A percentile compares a stretch with the other conserved stretches of the same genome.
These are phyloP conservation scores for Cetonia aurata DNA, from an alignment of 2,888 invertebrate species.

Conservation along the genomic window DNA sequence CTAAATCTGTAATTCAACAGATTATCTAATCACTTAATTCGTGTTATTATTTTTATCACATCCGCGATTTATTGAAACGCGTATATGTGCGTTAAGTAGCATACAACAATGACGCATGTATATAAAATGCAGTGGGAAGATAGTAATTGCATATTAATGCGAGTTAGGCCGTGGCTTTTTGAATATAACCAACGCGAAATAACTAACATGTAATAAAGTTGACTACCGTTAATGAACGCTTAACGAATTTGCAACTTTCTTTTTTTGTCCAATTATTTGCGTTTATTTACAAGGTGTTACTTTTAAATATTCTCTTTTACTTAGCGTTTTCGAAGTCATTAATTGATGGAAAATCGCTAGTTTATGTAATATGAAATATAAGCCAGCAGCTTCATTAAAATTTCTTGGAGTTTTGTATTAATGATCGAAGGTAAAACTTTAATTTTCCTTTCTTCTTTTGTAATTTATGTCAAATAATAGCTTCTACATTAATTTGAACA, in stretches of 20 bases:
- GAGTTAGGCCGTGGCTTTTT: background rate
- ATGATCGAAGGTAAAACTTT: no score
- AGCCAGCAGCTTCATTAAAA: no score
- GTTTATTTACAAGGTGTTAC: background rate
- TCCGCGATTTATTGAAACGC: conserved; percentile 4
- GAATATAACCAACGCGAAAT: no score
- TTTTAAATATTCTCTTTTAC: no score
- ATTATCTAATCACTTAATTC: conserved; percentile 7
- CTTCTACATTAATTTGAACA: no score
- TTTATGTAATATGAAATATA: no score
- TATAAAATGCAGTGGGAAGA: background rate
- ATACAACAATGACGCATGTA: conserved; percentile 1
- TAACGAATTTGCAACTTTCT: background rate
- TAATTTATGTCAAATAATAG: no score
- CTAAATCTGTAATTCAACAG: conserved; percentile 31
- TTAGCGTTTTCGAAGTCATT: no score
- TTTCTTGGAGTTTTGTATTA: no score
- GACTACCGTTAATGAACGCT: background rate
- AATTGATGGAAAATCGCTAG: no score
- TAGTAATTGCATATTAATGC: background rate
- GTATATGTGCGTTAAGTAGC: background rate
- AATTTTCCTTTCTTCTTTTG: no score
- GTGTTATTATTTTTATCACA: conserved; percentile 13
- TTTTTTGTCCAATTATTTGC: background rate
- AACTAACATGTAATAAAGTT: background rate